These are phyloP conservation scores for Oconnorella tubifera DNA, from an alignment of 2,888 invertebrate genomes.

Conservation along the genomic window DNA sequence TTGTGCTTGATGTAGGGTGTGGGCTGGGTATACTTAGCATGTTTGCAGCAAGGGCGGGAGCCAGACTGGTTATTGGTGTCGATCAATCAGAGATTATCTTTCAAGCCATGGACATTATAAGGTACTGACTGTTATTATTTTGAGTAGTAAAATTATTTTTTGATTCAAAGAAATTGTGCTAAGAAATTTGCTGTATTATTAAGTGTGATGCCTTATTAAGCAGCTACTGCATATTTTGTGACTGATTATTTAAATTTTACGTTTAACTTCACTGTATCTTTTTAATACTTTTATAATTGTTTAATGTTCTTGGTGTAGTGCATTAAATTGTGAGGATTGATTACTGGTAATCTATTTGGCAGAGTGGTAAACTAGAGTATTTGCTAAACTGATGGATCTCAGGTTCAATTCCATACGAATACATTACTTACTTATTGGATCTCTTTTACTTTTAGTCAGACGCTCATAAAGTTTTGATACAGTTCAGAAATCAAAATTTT, in stretches of 20 bases:
- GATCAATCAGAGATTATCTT: constrained; percentile 59
- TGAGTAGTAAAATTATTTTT: no score
- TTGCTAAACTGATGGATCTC: no score
- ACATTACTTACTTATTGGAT: no score
- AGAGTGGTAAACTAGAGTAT: no score
- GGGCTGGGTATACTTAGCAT: constrained; percentile 75
- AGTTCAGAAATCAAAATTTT: no score
- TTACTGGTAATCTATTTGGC: no score
- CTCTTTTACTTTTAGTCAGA: no score
- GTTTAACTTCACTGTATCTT: neutral
- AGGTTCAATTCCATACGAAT: no score
- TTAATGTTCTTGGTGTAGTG: no score
- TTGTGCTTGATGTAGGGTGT: constrained; percentile 63
- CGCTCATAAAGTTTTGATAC: no score
- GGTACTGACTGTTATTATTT: constrained; percentile 39
- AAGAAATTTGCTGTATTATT: neutral
- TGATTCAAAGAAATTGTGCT: neutral
- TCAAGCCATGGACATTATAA: constrained; percentile 58
- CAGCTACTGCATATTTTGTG: neutral
- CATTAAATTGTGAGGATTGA: no score
- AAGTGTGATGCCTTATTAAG: neutral
- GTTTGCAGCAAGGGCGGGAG: constrained; percentile 87
- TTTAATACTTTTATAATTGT: no score
- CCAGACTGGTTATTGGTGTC: constrained; percentile 65
- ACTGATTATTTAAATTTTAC: neutral